Evolutionary conservation across 2,888 invertebrate genomes (phyloP), one percentile per base, ranked within the genome.

Genomic region (Platerodrilus igneus): DNA sequence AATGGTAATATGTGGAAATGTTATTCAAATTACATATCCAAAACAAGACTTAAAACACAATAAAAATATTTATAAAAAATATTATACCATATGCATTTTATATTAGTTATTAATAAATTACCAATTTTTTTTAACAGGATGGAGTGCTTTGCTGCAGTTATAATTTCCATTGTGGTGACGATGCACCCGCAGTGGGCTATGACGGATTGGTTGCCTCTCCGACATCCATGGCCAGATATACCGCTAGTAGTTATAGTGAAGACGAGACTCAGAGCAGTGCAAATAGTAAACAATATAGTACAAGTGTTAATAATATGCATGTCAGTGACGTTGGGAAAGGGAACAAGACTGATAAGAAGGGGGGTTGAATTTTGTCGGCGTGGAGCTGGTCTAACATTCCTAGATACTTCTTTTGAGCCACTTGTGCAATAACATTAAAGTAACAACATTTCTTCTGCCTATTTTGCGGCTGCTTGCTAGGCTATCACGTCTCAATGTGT

Each of bases 71-170:
- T 21, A 9, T 21, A 3, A 21, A 25, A 13, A 14, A 11, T 17
- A 18, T 10, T 9, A 28, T 18, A 28, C 28, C 10, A 28, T n/a
- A n/a, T n/a, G n/a, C n/a, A n/a, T n/a, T n/a, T n/a, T n/a, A n/a
- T n/a, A n/a, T n/a, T n/a, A n/a, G n/a, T n/a, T n/a, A n/a, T n/a
- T n/a, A n/a, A n/a, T n/a, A n/a, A n/a, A n/a, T n/a, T n/a, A n/a
- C n/a, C n/a, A n/a, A n/a, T n/a, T n/a, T n/a, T n/a, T n/a, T n/a
- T n/a, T n/a, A n/a, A n/a, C 64, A 69, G 69, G 66, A 69, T 63
- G 69, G 69, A 62, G 60, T 62, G 60, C 61, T 69, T 60, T 68
- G 68, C 66, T 69, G 69, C 64, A 65, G 67, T 64, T 67, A 64
- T 68, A 67, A 65, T 67, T 59, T 63, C 65, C 57, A 63, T 67